Evolutionary conservation across 2,113 vertebrate species (phyloP).

Genomic region (Hydropotes inermis): DNA sequence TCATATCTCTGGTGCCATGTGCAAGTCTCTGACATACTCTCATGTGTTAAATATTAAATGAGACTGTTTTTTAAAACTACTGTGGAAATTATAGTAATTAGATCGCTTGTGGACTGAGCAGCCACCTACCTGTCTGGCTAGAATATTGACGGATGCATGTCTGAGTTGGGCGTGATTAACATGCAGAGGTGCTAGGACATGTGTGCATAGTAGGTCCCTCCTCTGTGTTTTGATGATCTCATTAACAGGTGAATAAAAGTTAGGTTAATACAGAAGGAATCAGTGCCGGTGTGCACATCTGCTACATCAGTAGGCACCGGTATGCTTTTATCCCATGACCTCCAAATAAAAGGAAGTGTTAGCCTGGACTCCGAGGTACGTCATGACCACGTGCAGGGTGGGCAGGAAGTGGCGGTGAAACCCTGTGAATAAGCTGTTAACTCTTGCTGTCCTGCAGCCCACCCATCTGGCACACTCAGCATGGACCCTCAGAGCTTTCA

Average conservation of each 20-base stretch:
- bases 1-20: neutral
- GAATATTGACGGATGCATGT: neutral
- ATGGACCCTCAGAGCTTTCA: neutral
- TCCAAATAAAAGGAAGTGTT: neutral
- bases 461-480: neutral
- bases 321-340: neutral
- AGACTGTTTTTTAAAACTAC: neutral
- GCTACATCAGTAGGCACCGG: neutral
- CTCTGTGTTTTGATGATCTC: slow-evolving; percentile 4
- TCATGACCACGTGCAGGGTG: neutral
- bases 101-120: neutral
- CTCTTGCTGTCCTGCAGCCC: neutral
- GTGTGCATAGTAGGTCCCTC: neutral
- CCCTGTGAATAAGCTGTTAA: neutral
- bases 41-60: neutral
- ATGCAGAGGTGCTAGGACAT: neutral
- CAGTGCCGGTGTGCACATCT: neutral
- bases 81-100: neutral
- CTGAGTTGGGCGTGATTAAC: neutral
- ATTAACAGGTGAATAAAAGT: slow-evolving; percentile 47
- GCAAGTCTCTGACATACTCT: neutral
- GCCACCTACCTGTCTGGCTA: neutral
- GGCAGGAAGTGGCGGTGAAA: neutral
- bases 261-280: neutral
- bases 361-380: neutral